Evolutionary conservation across 2,888 invertebrate species (phyloP), one percentile per base, ranked within the genome.

Genomic region (Pristionchus entomophagus): DNA sequence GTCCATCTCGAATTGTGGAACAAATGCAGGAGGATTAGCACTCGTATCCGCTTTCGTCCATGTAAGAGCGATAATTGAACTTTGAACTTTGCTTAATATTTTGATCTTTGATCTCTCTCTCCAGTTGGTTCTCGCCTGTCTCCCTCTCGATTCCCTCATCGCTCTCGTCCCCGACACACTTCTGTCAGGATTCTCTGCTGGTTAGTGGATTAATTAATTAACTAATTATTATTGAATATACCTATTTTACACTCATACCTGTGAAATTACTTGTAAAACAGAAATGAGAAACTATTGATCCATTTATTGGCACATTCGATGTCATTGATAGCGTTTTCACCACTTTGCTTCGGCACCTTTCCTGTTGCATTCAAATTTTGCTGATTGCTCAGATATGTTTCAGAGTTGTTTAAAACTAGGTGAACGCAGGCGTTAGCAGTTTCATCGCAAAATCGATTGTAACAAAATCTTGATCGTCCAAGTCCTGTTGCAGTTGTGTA

Each of bases 121-220:
- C 38, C 83, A 84, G 83, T 17, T 84, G 3, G n/a, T 65, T 14
- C 83, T 84, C n/a, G 83, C 26, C 32, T 4, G 62, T 17, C 35
- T 84, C 56, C 83, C 83, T 14, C 49, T 84, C n/a, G 83, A 84
- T 38, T 65, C 83, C 8, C 35, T 84, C 32, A 51, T 84, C 19
- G 22, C 83, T n/a, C 53, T 84, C 19, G 32, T 84, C 14, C 83
- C 83, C 12, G 83, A 84, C 35, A 49, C 62, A 35, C 65, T 84
- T 0, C 62, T 84, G 1, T 65, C 65, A 10, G 83, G 83, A 45
- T 84, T 59, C 38, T 22, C 82, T 1, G 82, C 82, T 38, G 82
- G 82, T 82, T 2, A 38, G n/a, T 26, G n/a, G n/a, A n/a, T n/a
- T n/a, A n/a, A n/a, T n/a, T n/a, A n/a, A n/a, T n/a, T n/a, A n/a